A percentile compares a stretch with the other conserved stretches of the same genome.
Conservation (phyloP, 2,113 vertebrate genomes). For the Toxostoma redivivum region DNA sequence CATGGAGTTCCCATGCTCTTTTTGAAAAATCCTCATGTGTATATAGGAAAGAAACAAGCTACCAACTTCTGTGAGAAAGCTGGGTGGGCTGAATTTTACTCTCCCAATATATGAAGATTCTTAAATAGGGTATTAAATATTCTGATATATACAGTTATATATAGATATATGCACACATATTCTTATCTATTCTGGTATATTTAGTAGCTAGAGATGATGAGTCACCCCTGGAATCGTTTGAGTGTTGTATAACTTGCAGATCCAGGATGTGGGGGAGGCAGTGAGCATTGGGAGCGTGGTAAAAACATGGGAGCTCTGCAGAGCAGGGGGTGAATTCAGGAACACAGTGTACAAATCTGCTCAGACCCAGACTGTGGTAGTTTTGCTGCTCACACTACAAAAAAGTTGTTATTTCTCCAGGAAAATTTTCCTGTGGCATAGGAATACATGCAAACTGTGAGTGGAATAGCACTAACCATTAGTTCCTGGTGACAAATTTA, state of each 20-base stretch:
- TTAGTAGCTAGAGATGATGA: neutral
- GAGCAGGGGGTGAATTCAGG: neutral
- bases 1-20: neutral
- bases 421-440: neutral
- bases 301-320: neutral
- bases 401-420: neutral
- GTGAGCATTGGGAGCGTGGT: neutral
- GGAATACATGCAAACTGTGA: neutral
- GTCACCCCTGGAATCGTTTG: neutral
- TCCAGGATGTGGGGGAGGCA: neutral
- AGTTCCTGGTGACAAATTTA: neutral
- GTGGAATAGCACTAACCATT: neutral
- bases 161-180: neutral
- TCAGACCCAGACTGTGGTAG: neutral
- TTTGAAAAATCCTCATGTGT: neutral
- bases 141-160: neutral
- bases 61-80: neutral
- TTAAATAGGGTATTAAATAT: neutral
- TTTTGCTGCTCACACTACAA: neutral
- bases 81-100: neutral
- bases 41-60: neutral
- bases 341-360: neutral
- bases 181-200: neutral
- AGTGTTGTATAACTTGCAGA: neutral
- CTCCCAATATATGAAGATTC: neutral